Evolutionary conservation across 2,888 invertebrate genomes (phyloP), one percentile per base, ranked within the genome.

Genomic region (Epinotia brunnichana): DNA sequence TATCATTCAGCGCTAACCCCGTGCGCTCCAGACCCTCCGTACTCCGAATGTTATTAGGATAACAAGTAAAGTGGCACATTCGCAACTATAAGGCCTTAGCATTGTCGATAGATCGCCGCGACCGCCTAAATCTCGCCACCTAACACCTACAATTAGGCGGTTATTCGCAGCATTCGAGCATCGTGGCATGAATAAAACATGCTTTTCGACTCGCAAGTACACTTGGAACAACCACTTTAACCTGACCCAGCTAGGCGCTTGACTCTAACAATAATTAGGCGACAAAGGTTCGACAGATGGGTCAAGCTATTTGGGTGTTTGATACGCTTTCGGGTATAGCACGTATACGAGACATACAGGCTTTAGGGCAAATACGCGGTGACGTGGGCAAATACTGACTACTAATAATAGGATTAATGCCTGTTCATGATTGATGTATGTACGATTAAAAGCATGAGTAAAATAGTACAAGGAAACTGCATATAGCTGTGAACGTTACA

Each of bases 141-240:
- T 84, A 86, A 87, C 87, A 90, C 89, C 88, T 90, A 90, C 89
- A 91, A 90, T 91, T 91, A 92, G 89, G 82, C 87, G 86, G 88
- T 88, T 89, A 90, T 88, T 88, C 88, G 82, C 86, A 83, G 87
- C 82, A 85, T 83, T 81, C 83, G 84, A 87, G 86, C 87, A 84
- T 87, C 86, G 86, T 82, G 85, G 79, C 86, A 91, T 91, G 92
- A 92, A 92, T 92, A 91, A 92, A 90, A 91, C 91, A 91, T 90
- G 82, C 81, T 85, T 84, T 82, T 85, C 83, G 83, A 83, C 88
- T 87, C 86, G 85, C 86, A 84, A 88, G 87, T 85, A 85, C 86
- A 81, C 84, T 83, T 82, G 81, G 80, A 77, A 76, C 77, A 77
- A 72, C 89, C 86, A 84, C 73, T 77, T 62, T 81, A 76, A 75